Evolutionary conservation across 30 jellyfish, hydroid and myxozoan genomes (phyloP).

Genomic region (Rhopilema esculentum): DNA sequence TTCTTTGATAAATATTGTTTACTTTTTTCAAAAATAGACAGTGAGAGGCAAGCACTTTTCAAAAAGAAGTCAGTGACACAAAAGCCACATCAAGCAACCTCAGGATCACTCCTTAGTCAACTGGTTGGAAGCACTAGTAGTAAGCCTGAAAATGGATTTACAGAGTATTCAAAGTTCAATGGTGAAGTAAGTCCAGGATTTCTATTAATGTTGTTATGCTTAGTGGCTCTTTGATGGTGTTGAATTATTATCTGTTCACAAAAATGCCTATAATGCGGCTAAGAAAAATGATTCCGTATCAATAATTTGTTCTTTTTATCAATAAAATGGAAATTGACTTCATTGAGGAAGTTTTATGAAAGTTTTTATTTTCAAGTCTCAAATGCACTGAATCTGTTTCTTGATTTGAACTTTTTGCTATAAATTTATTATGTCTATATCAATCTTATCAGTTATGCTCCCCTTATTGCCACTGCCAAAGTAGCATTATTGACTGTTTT

Average conservation of each 20-base stretch:
- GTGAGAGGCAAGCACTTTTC: conserved; percentile 66
- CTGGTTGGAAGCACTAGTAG: conserved; percentile 70
- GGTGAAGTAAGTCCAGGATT: conserved; percentile 85
- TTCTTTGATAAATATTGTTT: background rate
- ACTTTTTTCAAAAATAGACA: background rate
- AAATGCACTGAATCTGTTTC: background rate
- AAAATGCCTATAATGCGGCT: no score
- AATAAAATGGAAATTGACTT: no score
- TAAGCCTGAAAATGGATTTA: conserved; percentile 68
- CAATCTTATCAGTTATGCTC: background rate
- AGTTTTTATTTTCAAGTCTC: background rate
- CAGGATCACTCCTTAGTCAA: conserved; percentile 79
- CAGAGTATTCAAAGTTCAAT: conserved; percentile 79
- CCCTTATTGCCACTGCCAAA: no score
- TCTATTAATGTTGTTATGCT: background rate
- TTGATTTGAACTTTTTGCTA: background rate
- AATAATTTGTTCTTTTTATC: no score
- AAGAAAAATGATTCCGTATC: no score
- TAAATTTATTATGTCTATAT: background rate
- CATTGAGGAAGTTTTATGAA: no score
- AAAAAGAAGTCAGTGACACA: conserved; percentile 28
- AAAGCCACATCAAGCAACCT: conserved; percentile 14
- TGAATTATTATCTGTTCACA: no score
- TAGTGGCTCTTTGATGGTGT: background rate
- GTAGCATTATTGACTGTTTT: background rate